Evolutionary conservation across 64 coral and sea anemone species (phyloP), one percentile per base, ranked within the genome.

Genomic region (Acropora tenuis): DNA sequence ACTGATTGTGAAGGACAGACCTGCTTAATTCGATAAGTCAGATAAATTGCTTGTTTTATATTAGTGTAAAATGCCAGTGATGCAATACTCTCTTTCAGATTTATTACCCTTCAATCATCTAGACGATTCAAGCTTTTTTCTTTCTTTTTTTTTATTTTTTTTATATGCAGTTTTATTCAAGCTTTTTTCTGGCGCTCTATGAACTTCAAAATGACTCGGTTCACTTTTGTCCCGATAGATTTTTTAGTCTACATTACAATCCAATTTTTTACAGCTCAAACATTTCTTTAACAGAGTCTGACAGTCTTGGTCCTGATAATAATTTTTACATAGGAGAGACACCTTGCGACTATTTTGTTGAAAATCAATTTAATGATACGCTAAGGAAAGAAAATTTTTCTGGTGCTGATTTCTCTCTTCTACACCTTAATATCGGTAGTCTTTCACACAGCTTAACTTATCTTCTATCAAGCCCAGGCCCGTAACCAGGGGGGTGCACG

Each of bases 331-430:
- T 79, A 69, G 90, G 87, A 57, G 86, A 82, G 43, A 78, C 58
- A 0, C 48, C 65, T 87, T 92, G 90, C 73, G 90, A 92, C 41
- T 92, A 92, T 92, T 92, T 87, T 61, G 87, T 92, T 42, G 90
- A 92, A 61, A 74, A 92, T 60, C 44, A 86, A 76, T 92, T 92
- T 75, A 92, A 92, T 87, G 74, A 92, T 47, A 1, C 73, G 42
- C 55, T 91, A 73, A 43, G 69, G 47, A 73, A 91, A 45, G 30
- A 30, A 84, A 71, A 43, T 80, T 61, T 45, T 84, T 48, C 75
- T 74, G 18, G 59, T 69, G 77, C 83, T 90, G 80, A 80, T 66
- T 74, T 80, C 65, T 90, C 73, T 40, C 40, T 89, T 76, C 43
- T 89, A 77, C 87, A 55, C 9, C 52, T 55, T 55, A 55, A 55